These are phyloP conservation scores for Vulpes lagopus DNA, from an alignment of 2,113 vertebrate genomes.

Conservation along the genomic window DNA sequence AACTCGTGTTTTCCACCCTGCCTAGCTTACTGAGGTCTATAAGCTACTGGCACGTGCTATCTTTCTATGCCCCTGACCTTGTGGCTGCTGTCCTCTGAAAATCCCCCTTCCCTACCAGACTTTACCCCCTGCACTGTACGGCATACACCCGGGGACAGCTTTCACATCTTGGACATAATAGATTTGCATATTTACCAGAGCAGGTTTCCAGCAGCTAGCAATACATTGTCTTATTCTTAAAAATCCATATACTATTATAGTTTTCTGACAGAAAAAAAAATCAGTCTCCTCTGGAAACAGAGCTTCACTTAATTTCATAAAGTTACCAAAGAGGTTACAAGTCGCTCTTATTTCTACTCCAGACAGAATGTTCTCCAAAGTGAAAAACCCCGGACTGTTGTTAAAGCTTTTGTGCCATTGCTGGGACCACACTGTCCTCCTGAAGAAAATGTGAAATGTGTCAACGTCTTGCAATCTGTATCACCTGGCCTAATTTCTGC, in stretches of 20 bases:
- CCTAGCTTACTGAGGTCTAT: not conserved
- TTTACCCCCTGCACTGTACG: not conserved
- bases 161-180: not conserved
- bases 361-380: not conserved
- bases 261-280: not conserved
- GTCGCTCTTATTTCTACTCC: not conserved
- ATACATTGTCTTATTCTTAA: not conserved
- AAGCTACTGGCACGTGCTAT: not conserved
- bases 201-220: not conserved
- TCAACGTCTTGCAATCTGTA: not conserved
- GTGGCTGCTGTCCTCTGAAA: not conserved
- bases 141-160: rapidly evolving
- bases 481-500: not conserved
- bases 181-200: not conserved
- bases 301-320: not conserved
- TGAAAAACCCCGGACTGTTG: not conserved
- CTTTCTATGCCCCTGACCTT: no score
- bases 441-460: not conserved
- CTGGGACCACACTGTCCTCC: not conserved
- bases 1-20: not conserved
- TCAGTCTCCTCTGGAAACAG: not conserved
- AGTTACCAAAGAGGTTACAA: not conserved
- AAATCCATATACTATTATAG: not conserved
- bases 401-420: not conserved
- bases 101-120: not conserved